These are phyloP conservation scores for Sebastes hubbsi DNA, from an alignment of 2,797 vertebrate genomes.

Conservation along the genomic window DNA sequence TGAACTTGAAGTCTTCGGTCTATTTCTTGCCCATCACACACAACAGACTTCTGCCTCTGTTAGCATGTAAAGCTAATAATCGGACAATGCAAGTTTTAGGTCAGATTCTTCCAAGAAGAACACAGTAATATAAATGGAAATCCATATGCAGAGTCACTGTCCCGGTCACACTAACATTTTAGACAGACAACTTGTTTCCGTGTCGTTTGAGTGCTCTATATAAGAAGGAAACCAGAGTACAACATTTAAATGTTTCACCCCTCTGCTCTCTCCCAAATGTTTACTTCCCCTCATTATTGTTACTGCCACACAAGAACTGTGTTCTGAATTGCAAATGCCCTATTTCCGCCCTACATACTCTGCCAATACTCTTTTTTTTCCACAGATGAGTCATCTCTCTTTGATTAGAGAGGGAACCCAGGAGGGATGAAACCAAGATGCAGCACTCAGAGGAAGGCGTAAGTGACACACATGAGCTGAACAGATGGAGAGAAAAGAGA, in stretches of 20 bases:
- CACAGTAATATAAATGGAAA: background rate
- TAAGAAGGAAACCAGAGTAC: conserved; percentile 42
- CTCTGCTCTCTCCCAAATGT: conserved; percentile 2
- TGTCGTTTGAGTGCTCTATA: conserved; percentile 11
- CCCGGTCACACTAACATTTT: background rate
- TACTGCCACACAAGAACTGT: conserved; percentile 26
- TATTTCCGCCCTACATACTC: conserved; percentile 42
- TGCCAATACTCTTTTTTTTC: conserved; percentile 50
- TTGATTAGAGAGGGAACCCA: conserved; percentile 52
- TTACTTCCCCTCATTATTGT: conserved; percentile 43
- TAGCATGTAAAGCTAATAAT: background rate
- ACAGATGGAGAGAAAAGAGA: conserved; percentile 35
- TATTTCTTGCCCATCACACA: background rate
- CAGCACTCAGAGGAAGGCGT: conserved; percentile 23
- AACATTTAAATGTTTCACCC: conserved; percentile 29
- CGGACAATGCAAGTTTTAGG: background rate
- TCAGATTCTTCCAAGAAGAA: background rate
- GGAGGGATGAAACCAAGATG: conserved; percentile 52
- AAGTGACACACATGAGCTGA: conserved; percentile 22
- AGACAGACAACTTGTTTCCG: conserved; percentile 3
- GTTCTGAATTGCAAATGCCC: conserved; percentile 42
- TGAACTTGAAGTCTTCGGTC: background rate
- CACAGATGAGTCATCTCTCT: conserved; percentile 63
- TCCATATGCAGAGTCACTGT: background rate
- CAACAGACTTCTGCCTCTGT: background rate